These are phyloP conservation scores for Microctonus brassicae DNA, from an alignment of 2,888 invertebrate species.

Conservation along the genomic window DNA sequence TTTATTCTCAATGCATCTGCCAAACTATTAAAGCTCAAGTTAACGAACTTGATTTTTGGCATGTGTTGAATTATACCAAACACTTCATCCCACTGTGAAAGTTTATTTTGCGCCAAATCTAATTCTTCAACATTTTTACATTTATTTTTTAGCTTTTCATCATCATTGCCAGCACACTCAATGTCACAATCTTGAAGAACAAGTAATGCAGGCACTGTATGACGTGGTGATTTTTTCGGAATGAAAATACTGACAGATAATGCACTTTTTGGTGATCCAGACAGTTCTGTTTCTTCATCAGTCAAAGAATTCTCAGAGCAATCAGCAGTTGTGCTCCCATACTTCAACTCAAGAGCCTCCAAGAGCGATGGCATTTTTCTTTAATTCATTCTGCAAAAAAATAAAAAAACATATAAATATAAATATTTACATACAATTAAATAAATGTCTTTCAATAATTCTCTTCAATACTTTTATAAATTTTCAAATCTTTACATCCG, in stretches of 20 bases:
- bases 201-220: constrained; percentile 84
- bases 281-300: constrained; percentile 72
- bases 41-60: constrained; percentile 91
- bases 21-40: constrained; percentile 90
- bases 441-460: not conserved
- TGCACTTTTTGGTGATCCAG: constrained; percentile 69
- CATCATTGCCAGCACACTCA: constrained; percentile 87
- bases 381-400: constrained; percentile 58
- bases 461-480: not conserved
- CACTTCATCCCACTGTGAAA: constrained; percentile 91
- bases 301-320: constrained; percentile 72
- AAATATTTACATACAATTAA: no score
- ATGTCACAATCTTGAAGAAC: constrained; percentile 94
- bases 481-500: no score
- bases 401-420: not conserved
- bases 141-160: constrained; percentile 80
- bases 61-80: constrained; percentile 89
- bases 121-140: constrained; percentile 93
- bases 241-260: constrained; percentile 88
- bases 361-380: constrained; percentile 89
- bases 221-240: constrained; percentile 84
- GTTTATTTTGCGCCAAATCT: constrained; percentile 93
- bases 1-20: constrained; percentile 77
- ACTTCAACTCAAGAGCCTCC: constrained; percentile 91
- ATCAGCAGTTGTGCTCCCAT: constrained; percentile 75